Conservation (phyloP, 2,888 invertebrate genomes). For the Eupithecia inturbata region DNA sequence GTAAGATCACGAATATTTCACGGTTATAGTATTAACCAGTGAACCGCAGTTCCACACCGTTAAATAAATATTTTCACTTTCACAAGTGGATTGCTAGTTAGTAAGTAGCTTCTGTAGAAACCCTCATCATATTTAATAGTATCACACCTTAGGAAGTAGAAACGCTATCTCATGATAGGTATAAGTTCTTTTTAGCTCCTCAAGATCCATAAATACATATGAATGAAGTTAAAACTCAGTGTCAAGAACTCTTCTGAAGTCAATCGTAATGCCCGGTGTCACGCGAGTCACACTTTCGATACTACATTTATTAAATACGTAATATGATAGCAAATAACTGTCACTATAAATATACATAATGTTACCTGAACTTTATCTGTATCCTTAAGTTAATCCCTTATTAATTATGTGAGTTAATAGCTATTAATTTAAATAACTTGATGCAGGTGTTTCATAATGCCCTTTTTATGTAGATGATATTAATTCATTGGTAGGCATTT, state of each 20-base stretch:
- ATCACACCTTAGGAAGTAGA: conserved; percentile 4
- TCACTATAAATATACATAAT: conserved; percentile 19
- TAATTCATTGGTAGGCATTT: not conserved
- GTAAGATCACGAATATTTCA: not conserved
- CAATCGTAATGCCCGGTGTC: conserved; percentile 59
- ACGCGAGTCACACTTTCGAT: conserved; percentile 62
- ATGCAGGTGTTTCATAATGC: conserved; percentile 8
- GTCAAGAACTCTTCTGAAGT: conserved; percentile 47
- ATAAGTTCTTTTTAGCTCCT: not conserved
- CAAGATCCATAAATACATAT: conserved; percentile 37
- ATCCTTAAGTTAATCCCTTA: not conserved
- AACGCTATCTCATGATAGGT: not conserved
- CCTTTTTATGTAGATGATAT: conserved; percentile 9
- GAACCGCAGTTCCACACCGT: not conserved
- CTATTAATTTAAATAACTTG: conserved; percentile 9
- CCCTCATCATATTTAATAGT: not conserved
- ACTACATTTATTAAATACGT: conserved; percentile 43
- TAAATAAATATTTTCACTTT: conserved; percentile 7
- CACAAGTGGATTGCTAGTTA: not conserved
- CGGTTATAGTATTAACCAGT: not conserved
- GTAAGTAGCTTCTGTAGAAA: conserved; percentile 5
- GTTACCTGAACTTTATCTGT: conserved; percentile 11
- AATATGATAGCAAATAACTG: conserved; percentile 19
- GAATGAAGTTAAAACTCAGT: conserved; percentile 40
- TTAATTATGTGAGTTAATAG: conserved; percentile 8